phyloP scores from a whole-genome alignment of 1,140 invertebrate genomes.

The Hylaeus anthracinus region DNA sequence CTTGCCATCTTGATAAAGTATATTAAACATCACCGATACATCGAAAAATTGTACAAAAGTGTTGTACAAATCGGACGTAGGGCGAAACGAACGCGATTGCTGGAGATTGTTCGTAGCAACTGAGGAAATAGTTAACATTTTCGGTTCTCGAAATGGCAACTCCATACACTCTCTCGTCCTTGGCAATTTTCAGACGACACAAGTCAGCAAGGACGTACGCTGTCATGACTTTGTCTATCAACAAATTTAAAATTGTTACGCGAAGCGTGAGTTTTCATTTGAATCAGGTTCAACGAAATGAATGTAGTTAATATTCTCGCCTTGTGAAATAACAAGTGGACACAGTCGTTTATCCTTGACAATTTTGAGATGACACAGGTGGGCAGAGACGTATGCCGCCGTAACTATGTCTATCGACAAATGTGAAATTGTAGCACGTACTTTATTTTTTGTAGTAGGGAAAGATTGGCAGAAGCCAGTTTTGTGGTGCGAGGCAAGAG shows the following conservation, averaged over 20 bases:
- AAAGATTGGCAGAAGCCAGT: too few species aligned
- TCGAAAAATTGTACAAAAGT: background rate
- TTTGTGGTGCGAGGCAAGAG: too few species aligned
- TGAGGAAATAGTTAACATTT: background rate
- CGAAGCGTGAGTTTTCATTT: too few species aligned
- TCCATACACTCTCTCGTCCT: background rate
- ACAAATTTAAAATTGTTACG: too few species aligned
- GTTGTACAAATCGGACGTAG: too few species aligned
- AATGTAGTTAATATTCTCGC: background rate
- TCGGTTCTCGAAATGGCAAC: background rate
- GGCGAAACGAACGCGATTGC: background rate
- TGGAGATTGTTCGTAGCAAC: too few species aligned
- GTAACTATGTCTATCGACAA: background rate
- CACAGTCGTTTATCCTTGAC: slow-evolving; percentile 8
- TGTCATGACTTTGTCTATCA: too few species aligned
- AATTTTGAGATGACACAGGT: slow-evolving; percentile 29
- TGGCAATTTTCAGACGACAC: slow-evolving; percentile 32
- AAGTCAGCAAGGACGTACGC: too few species aligned
- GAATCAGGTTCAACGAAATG: background rate
- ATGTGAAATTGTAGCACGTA: background rate
- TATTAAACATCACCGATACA: background rate
- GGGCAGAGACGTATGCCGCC: background rate
- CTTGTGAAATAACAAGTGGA: background rate
- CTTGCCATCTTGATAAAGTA: slow-evolving; percentile 24
- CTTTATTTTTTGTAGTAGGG: background rate